Percentiles rank a stretch among this genome's conserved stretches.
Evolutionary conservation across 2,888 invertebrate genomes (phyloP).

Genomic region (Empis stercorea): DNA sequence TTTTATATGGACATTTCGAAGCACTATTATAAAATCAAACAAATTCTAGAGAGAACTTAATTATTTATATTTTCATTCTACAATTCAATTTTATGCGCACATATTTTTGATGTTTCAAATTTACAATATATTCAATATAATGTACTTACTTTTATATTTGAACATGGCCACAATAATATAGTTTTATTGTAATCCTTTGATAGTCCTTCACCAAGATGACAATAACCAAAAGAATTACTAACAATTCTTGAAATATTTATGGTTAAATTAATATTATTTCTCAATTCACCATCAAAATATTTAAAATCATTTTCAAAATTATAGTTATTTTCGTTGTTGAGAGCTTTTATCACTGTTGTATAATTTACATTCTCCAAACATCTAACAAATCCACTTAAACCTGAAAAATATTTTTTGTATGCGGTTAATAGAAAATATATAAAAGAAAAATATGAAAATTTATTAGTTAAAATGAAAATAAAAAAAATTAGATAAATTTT

Average conservation of each 20-base stretch:
- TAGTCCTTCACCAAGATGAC: conserved; percentile 31
- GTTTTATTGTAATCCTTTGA: conserved; percentile 32
- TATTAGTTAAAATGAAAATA: too few relatives aligned
- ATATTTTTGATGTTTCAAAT: too few relatives aligned
- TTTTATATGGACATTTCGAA: too few relatives aligned
- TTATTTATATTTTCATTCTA: too few relatives aligned
- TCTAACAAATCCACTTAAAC: conserved; percentile 34
- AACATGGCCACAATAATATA: conserved; percentile 35
- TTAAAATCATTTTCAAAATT: conserved; percentile 5
- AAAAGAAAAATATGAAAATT: conserved; percentile 10
- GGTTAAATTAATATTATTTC: neutral
- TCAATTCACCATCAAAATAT: neutral
- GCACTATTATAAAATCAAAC: too few relatives aligned
- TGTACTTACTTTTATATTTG: conserved; percentile 32
- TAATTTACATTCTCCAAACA: conserved; percentile 32
- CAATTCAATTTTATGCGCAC: too few relatives aligned
- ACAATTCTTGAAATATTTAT: neutral
- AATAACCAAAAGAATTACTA: conserved; percentile 21
- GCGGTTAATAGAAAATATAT: too few relatives aligned
- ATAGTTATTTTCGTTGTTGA: conserved; percentile 14
- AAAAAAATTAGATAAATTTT: too few relatives aligned
- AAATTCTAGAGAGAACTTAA: too few relatives aligned
- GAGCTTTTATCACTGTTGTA: conserved; percentile 31
- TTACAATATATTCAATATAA: too few relatives aligned
- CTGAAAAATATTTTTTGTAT: conserved; percentile 18